Base-by-base conservation (phyloP, 2,113 vertebrate genomes). In the Corydoras sp. region DNA sequence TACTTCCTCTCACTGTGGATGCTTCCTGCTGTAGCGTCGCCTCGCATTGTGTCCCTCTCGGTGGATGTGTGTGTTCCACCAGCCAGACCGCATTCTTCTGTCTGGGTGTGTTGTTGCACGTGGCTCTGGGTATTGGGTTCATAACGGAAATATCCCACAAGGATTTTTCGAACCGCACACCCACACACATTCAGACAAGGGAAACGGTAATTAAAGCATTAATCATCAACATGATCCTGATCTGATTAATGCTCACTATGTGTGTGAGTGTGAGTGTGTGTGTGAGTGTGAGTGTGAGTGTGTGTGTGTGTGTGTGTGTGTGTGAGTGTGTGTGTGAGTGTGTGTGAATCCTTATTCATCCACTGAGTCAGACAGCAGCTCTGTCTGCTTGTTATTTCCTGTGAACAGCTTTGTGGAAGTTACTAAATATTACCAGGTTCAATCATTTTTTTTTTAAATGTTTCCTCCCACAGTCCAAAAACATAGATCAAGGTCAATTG, bases 31-130 rank as follows among this genome's bases (percentile, higher is more conserved):
- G 55, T 32, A 71, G 71, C 69, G 58, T 60, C 56, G 58, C 67
- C 5, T 73, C 18, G 18, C 66, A 51, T 72, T 69, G 78, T 71
- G 72, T 60, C 12, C 58, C 18, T 77, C 65, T 56, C 32, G 62
- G 66, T 75, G 49, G 65, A 43, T 64, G 68, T 67, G 63, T 53
- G 73, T 62, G 61, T 43, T 15, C 15, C 61, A 48, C 79, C 77
- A 79, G 84, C 82, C 80, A 68, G 68, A 80, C 82, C 69, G 74
- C 86, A 87, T 89, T 88, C 82, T 83, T 87, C 62, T 75, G 61
- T 77, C 77, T 81, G 79, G 84, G 79, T 81, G 84, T 83, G 80
- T 66, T 82, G 75, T 83, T 77, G 76, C 81, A 82, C 70, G 62
- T 79, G 75, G 80, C 70, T 81, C 74, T 82, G 77, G 79, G 73